phyloP scores from a whole-genome alignment of 30 jellyfish, hydroid and myxozoan species.

The Clytia hemisphaerica region DNA sequence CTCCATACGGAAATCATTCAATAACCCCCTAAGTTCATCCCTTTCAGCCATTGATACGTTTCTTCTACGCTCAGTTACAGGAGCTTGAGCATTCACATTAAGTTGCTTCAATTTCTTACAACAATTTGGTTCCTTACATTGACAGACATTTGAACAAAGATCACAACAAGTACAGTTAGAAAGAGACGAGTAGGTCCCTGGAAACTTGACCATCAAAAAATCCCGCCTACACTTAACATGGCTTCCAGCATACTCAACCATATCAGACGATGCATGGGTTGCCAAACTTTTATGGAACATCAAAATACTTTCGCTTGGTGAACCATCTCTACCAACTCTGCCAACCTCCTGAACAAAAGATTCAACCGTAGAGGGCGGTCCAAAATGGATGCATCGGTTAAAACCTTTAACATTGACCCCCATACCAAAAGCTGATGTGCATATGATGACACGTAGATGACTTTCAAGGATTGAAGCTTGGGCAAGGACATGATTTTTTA shows the following conservation, averaged over 20 bases:
- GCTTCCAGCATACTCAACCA: too few species aligned
- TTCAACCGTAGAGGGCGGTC: slow-evolving; percentile 38
- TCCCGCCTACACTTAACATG: slow-evolving; percentile 24
- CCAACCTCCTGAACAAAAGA: slow-evolving; percentile 32
- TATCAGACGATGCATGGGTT: slow-evolving; percentile 10
- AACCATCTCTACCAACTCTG: slow-evolving; percentile 54
- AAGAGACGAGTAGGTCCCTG: too few species aligned
- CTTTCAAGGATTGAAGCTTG: neutral
- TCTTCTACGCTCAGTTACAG: too few species aligned
- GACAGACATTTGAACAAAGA: too few species aligned
- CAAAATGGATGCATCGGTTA: slow-evolving; percentile 36
- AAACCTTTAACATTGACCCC: too few species aligned
- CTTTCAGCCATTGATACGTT: too few species aligned
- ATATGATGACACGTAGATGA: slow-evolving; percentile 5
- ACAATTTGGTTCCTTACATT: too few species aligned
- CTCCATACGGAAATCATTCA: too few species aligned
- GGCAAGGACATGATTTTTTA: slow-evolving; percentile 27
- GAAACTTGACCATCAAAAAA: neutral
- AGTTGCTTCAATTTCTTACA: too few species aligned
- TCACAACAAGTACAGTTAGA: too few species aligned
- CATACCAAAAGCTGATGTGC: slow-evolving; percentile 37
- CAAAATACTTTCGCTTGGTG: slow-evolving; percentile 15
- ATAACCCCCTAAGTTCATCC: too few species aligned
- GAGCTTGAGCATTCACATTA: too few species aligned
- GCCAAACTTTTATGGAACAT: slow-evolving; percentile 21